These are phyloP conservation scores for Tringa solitaria DNA, from an alignment of 2,113 vertebrate species.

Conservation along the genomic window DNA sequence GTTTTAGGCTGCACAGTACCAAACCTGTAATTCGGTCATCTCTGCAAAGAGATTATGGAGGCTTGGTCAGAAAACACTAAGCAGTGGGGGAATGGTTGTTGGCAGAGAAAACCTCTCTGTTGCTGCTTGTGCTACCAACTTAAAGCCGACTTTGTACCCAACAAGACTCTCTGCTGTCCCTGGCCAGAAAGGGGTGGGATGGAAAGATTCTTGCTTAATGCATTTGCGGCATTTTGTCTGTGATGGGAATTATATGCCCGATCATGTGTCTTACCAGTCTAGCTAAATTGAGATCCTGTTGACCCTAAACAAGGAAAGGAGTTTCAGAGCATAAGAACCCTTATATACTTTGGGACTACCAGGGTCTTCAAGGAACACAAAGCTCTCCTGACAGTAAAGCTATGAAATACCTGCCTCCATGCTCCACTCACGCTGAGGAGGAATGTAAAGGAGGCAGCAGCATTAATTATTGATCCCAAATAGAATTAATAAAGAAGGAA, in stretches of 20 bases:
- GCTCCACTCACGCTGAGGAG: neutral
- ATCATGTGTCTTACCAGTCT: neutral
- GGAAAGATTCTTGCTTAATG: neutral
- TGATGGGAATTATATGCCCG: neutral
- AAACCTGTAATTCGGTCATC: neutral
- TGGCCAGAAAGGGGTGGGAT: neutral
- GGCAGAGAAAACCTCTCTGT: neutral
- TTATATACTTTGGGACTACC: neutral
- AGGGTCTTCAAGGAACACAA: neutral
- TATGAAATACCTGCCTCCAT: neutral
- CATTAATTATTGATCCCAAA: slow-evolving; percentile 58
- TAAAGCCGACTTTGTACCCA: neutral
- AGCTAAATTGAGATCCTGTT: neutral
- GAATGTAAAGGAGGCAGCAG: neutral
- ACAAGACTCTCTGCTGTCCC: neutral
- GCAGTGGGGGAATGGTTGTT: neutral
- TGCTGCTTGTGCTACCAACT: neutral
- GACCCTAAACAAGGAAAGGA: neutral
- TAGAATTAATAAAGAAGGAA: slow-evolving; percentile 45
- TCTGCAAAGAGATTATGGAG: neutral
- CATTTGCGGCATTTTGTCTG: neutral
- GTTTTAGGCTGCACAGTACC: neutral
- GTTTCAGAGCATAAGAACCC: neutral
- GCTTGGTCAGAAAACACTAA: neutral
- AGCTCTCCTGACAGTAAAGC: neutral